Base-by-base conservation (phyloP, 1,140 invertebrate genomes). In the Campodea augens region DNA sequence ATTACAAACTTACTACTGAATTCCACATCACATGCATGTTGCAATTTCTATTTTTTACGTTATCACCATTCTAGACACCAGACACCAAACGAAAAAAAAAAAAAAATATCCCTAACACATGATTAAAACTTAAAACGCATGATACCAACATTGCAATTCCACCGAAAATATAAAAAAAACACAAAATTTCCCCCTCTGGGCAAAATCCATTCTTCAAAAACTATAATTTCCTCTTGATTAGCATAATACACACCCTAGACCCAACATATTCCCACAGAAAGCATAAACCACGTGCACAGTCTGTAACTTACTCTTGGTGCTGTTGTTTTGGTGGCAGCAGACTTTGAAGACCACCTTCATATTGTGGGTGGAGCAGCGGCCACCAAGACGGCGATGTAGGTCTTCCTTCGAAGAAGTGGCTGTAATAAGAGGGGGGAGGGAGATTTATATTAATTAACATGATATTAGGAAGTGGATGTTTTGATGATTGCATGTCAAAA, bases 331-430 rank as follows among this genome's bases (percentile, higher is more conserved):
- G 55, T 75, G 74, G 67, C 85, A 89, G 71, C 85, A 89, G 36
- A 91, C 87, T 63, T 91, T 89, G 67, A 93, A 92, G 22, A 92
- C 83, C 37, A 92, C 81, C 70, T 90, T 91, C 88, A 92, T 93
- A 68, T 92, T 90, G 61, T 92, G 77, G 49, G 78, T 83, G 32
- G 80, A 75, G 67, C 89, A 93, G 42, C 85, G 74, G 36, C 86
- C 86, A 38, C 87, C 85, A 60, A 90, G 85, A 53, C 85, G 75
- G 57, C 85, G 73, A 60, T 92, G 83, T 52, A 91, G 65, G 58
- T 90, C 86, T 57, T 90, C 84, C 60, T 83, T 83, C 49, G 84
- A 87, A 42, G 87, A 91, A 48, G 88, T 86, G 22, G 78, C 75
- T 77, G 54, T 29, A 61, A 62, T 45, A 46, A 50, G 44, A 46